Evolutionary conservation across 2,797 vertebrate species (phyloP).

Genomic region (Lutjanus argentimaculatus): DNA sequence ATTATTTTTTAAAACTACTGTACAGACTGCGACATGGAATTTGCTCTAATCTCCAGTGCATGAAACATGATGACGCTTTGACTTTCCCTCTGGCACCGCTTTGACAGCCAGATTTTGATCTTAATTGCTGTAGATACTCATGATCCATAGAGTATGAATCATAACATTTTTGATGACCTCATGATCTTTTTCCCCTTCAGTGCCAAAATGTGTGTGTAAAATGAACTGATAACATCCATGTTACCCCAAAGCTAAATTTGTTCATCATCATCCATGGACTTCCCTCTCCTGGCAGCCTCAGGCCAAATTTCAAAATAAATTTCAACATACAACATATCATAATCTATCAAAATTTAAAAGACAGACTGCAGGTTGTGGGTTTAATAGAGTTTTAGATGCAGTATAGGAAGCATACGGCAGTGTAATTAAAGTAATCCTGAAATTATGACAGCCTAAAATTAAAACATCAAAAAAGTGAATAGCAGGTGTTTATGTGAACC

Average conservation of each 20-base stretch:
- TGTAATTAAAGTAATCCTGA: constrained; percentile 26
- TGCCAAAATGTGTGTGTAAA: background rate
- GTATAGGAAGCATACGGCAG: background rate
- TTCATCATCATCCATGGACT: constrained; percentile 1
- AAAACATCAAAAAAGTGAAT: constrained; percentile 8
- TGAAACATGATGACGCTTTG: constrained; percentile 13
- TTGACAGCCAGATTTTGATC: constrained; percentile 26
- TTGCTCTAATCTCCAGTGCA: background rate
- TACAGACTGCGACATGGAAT: background rate
- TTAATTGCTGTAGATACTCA: constrained; percentile 1
- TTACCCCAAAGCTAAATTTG: background rate
- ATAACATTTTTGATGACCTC: background rate
- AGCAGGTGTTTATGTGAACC: constrained; percentile 41
- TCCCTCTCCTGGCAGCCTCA: background rate
- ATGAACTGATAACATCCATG: background rate
- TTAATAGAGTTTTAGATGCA: constrained; percentile 9
- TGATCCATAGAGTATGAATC: constrained; percentile 12
- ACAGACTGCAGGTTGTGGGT: constrained; percentile 7
- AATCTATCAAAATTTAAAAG: constrained; percentile 10
- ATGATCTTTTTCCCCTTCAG: background rate
- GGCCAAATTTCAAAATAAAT: constrained; percentile 10
- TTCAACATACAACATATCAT: constrained; percentile 1
- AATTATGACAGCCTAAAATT: constrained; percentile 19
- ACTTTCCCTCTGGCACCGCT: constrained; percentile 2
- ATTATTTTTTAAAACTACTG: background rate